Conservation (phyloP, 2,888 invertebrate species). For the Petrolisthes cinctipes region DNA sequence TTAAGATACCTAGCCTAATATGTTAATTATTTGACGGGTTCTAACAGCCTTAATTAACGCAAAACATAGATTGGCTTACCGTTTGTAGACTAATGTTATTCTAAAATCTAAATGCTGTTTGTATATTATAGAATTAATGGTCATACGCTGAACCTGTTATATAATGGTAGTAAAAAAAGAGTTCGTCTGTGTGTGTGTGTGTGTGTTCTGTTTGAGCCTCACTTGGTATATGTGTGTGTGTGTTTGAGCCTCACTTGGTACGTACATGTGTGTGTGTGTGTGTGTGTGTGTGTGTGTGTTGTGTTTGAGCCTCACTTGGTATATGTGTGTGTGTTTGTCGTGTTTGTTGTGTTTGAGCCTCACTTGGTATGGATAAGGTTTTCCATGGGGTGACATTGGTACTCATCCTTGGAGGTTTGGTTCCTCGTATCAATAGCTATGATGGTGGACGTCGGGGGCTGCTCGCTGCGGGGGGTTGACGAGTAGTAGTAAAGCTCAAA, state of each 20-base stretch:
- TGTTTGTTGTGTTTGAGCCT: not conserved
- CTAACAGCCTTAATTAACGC: too few relatives aligned
- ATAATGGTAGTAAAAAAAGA: too few relatives aligned
- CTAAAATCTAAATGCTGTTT: too few relatives aligned
- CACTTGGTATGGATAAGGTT: conserved; percentile 43
- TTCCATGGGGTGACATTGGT: conserved; percentile 22
- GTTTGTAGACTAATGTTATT: too few relatives aligned
- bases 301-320: not conserved
- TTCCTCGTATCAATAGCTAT: conserved; percentile 40
- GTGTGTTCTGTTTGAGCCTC: not conserved
- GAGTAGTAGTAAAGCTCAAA: conserved; percentile 48
- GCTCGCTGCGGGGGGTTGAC: conserved; percentile 3
- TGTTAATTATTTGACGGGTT: too few relatives aligned
- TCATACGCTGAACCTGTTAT: too few relatives aligned
- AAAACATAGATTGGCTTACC: too few relatives aligned
- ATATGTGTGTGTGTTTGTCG: not conserved
- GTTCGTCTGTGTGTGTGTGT: not conserved
- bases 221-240: not conserved
- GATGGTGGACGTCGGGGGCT: not conserved
- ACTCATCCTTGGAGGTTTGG: conserved; percentile 29
- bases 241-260: not conserved
- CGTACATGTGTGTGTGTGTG: not conserved
- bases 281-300: not conserved
- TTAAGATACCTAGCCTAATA: too few relatives aligned
- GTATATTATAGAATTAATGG: too few relatives aligned